phyloP scores from a whole-genome alignment of 2,113 vertebrate genomes.

The Lophius piscatorius region DNA sequence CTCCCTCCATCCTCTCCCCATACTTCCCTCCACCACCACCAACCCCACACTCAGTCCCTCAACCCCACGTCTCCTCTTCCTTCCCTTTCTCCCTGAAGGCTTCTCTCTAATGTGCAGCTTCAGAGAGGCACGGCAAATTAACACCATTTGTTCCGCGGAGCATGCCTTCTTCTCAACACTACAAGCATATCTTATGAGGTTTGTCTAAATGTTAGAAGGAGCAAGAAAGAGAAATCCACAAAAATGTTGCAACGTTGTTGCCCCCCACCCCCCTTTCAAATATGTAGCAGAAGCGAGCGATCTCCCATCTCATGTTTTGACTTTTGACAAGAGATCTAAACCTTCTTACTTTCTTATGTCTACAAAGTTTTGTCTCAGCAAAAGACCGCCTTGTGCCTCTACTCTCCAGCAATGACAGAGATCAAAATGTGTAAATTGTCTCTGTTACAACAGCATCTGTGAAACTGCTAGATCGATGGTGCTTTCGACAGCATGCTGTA shows the following conservation, averaged over 20 bases:
- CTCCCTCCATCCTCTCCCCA: constrained; percentile 71
- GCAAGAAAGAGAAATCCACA: constrained; percentile 55
- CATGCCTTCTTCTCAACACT: constrained; percentile 87
- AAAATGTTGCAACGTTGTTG: constrained; percentile 41
- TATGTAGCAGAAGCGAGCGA: constrained; percentile 38
- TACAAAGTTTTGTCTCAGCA: constrained; percentile 59
- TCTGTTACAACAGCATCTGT: constrained; percentile 60
- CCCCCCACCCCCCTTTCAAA: constrained; percentile 16
- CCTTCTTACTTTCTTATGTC: constrained; percentile 49
- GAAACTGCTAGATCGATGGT: constrained; percentile 46
- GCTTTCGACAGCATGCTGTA: constrained; percentile 42
- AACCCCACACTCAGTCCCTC: constrained; percentile 56
- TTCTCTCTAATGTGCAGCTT: constrained; percentile 88
- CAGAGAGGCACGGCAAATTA: constrained; percentile 90
- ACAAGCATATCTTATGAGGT: constrained; percentile 86
- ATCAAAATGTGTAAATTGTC: constrained; percentile 59
- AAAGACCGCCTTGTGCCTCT: constrained; percentile 44
- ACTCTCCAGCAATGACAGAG: constrained; percentile 51
- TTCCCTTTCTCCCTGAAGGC: constrained; percentile 86
- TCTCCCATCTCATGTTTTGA: constrained; percentile 6
- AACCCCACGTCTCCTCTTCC: constrained; percentile 66
- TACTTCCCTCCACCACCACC: constrained; percentile 53
- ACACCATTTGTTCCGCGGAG: constrained; percentile 95
- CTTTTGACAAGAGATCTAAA: constrained; percentile 45
- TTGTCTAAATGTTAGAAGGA: constrained; percentile 75